Base-by-base conservation (phyloP, 2,888 invertebrate species). In the Metalampra italica region DNA sequence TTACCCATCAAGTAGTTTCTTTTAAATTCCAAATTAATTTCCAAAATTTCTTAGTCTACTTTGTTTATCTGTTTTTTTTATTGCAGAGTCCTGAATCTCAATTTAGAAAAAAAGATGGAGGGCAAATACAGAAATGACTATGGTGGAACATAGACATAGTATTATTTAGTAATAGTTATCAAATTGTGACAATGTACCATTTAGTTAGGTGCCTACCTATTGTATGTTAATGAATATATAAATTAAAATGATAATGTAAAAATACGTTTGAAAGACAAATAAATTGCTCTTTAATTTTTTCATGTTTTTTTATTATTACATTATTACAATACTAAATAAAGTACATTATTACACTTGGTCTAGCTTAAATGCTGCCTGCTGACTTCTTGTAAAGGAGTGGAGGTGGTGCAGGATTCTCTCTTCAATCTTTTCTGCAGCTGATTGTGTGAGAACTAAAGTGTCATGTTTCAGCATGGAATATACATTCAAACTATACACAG, bases 401-500 rank as follows among this genome's bases (percentile, higher is more conserved):
- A 96, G 78, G 57, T 94, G 92, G 50, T 82, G 91, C 11, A 97
- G 73, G 54, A 97, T 72, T 69, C 92, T 93, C 45, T 95, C 92
- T 83, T 98, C 97, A 56, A 99, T 92, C 68, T 91, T 91, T 66
- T 97, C 94, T 0, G 96, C 93, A 0, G 98, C 98, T 41, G 92
- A 91, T 56, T 94, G 84, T 0, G 98, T 98, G 2, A 99, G 76
- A 5, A 99, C 94, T 9, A 99, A 83, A 0, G 98, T 98, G 55
- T 97, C 95, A 80, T 99, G 96, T 85, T 99, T 99, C 54, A 99
- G 77, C 96, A 99, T 98, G 34, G 98, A 98, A 84, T 95, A 95
- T 0, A 98, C 97, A 90, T 99, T 99, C 12, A 99, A 90, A 68
- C 97, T 97, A 86, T 98, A 99, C 0, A 94, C 94, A 9, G 99